A percentile compares a stretch with the other conserved stretches of the same genome.
phyloP scores from a whole-genome alignment of 2,113 vertebrate species.

The Leucopsar rothschildi region DNA sequence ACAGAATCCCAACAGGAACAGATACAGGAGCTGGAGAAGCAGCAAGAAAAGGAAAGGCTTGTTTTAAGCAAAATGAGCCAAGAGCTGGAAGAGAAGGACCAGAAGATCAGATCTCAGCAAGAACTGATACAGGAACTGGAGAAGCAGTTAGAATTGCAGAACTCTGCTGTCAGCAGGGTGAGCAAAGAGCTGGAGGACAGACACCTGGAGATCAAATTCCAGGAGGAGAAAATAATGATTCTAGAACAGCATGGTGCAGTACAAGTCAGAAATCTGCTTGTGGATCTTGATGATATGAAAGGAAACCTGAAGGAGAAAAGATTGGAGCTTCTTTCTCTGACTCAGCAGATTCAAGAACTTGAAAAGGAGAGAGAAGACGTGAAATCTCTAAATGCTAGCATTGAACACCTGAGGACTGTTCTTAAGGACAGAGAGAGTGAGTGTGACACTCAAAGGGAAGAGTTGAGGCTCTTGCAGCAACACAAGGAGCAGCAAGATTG shows the following conservation, averaged over 20 bases:
- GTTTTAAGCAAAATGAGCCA: background rate
- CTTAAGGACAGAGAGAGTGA: conserved; percentile 69
- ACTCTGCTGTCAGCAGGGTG: background rate
- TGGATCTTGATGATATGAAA: conserved; percentile 67
- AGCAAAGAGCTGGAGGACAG: background rate
- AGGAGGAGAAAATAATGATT: conserved; percentile 56
- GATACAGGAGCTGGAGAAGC: conserved; percentile 18
- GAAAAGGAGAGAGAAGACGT: conserved; percentile 26
- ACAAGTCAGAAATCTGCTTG: conserved; percentile 64
- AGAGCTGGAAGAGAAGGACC: conserved; percentile 2
- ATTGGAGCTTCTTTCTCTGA: conserved; percentile 56
- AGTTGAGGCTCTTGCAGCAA: conserved; percentile 53
- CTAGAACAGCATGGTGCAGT: conserved; percentile 55
- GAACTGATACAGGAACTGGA: background rate
- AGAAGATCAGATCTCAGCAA: background rate
- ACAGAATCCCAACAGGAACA: background rate
- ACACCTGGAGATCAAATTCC: background rate
- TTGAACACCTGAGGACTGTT: conserved; percentile 65
- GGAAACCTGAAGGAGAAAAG: conserved; percentile 54
- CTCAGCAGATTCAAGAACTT: conserved; percentile 43
- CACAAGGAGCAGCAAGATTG: conserved; percentile 46
- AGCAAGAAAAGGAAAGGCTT: conserved; percentile 4
- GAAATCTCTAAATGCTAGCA: conserved; percentile 41
- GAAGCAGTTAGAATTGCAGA: background rate
- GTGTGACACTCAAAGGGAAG: conserved; percentile 60